Evolutionary conservation across 2,113 vertebrate genomes (phyloP), one percentile per base, ranked within the genome.

Genomic region (Ptilorrhoa leucosticta): DNA sequence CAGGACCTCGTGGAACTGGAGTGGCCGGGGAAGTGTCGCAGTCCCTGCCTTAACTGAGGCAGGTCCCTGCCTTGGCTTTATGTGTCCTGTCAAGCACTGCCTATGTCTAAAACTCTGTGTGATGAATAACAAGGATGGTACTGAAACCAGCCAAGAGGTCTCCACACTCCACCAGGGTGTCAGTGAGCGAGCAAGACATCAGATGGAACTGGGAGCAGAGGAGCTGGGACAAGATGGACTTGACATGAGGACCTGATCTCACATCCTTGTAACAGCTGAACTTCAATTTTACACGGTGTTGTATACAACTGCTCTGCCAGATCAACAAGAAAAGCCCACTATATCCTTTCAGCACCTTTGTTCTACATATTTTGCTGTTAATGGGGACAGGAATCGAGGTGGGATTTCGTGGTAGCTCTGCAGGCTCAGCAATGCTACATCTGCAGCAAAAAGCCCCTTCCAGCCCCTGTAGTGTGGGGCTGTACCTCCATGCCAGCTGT

Each of bases 301-400:
- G 68, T 53, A 73, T 48, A 47, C 50, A 88, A 58, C 35, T 33
- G n/a, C 65, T 60, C 70, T 57, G 83, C 28, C 47, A 51, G 39
- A 56, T 37, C 87, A 48, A 37, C 2, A 11, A 68, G 86, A 76
- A 94, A 96, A 95, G 72, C 76, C 39, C 9, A 4, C 42, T 54
- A 30, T 64, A 93, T 79, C 93, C 81, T 90, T 71, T 83, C 76
- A 80, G 79, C 53, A 73, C 40, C 27, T 87, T 73, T 92, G 47
- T 80, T 89, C 39, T 84, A 65, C 37, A 6, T 58, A 39, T 92
- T 90, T 94, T 81, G 75, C 64, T 50, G 75, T 72, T 96, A 94
- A 92, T 71, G 61, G 88, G 83, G 71, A 73, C 2, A 16, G 35
- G 26, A 77, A 61, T 27, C 31, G 60, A 79, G 44, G 66, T 61